Evolutionary conservation across 2,113 vertebrate species (phyloP).

Genomic region (Saguinus midas): DNA sequence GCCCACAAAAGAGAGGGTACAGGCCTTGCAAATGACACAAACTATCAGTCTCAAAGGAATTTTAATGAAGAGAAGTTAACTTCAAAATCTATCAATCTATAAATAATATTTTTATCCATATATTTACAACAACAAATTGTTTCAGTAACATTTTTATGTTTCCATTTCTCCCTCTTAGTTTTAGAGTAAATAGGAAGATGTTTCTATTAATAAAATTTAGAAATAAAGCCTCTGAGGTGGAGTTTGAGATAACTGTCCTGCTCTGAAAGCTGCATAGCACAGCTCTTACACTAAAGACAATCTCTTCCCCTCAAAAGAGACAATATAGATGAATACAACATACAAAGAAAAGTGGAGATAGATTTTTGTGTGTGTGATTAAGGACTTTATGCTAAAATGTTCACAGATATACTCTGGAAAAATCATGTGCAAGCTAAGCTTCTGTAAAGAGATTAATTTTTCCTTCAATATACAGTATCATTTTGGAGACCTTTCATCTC

Average conservation of each 20-base stretch:
- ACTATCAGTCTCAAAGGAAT: neutral
- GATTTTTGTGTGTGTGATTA: slow-evolving; percentile 45
- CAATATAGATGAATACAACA: slow-evolving; percentile 35
- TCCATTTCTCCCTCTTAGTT: slow-evolving; percentile 10
- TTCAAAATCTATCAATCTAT: neutral
- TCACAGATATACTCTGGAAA: slow-evolving; percentile 42
- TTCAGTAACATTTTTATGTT: neutral
- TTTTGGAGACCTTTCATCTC: slow-evolving; percentile 6
- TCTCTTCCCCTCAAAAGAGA: neutral
- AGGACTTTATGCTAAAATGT: slow-evolving; percentile 44
- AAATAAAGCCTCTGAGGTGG: neutral
- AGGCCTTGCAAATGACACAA: neutral
- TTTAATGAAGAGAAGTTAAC: slow-evolving; percentile 19
- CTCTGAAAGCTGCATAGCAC: neutral
- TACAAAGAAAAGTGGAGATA: neutral
- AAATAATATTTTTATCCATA: neutral
- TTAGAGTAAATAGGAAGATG: neutral
- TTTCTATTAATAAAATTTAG: slow-evolving; percentile 1
- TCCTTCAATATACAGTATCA: neutral
- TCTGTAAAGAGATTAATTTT: slow-evolving; percentile 45
- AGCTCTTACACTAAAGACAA: neutral
- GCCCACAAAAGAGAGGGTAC: neutral
- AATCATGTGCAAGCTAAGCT: slow-evolving; percentile 15
- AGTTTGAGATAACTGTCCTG: slow-evolving; percentile 29
- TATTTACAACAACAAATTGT: neutral